Conservation (phyloP, 2,888 invertebrate species). For the Eulithis testata region DNA sequence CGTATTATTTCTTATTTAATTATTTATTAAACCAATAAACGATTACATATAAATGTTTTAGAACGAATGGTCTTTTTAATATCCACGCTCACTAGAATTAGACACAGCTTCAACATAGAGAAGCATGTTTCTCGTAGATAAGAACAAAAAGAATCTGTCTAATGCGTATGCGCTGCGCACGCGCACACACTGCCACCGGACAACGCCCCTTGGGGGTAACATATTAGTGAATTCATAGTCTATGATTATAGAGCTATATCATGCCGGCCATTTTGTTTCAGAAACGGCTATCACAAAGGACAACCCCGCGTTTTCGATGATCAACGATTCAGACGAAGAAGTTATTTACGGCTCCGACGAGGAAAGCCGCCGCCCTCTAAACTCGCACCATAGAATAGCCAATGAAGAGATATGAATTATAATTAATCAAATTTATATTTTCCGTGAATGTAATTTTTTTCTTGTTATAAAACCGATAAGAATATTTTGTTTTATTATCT, state of each 20-base stretch:
- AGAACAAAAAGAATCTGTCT: no score
- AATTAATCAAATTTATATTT: conserved; percentile 30
- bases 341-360: conserved; percentile 97
- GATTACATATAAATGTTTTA: no score
- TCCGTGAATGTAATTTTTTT: conserved; percentile 36
- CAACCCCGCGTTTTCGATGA: conserved; percentile 99
- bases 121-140: no score
- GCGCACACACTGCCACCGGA: background rate
- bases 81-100: no score
- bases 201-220: background rate
- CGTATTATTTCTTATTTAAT: no score
- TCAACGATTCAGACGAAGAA: conserved; percentile 99
- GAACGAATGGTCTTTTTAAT: no score
- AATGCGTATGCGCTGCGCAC: conserved; percentile 4
- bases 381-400: conserved; percentile 87
- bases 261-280: conserved; percentile 67
- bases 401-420: conserved; percentile 78
- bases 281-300: conserved; percentile 97
- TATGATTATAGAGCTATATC: background rate
- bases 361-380: conserved; percentile 92
- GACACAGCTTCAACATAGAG: no score
- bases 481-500: conserved; percentile 18
- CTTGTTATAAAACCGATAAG: conserved; percentile 39
- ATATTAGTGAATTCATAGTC: background rate
- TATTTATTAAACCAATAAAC: no score